Evolutionary conservation across 2,113 vertebrate species (phyloP).

Genomic region (Sebastes schlegelii): DNA sequence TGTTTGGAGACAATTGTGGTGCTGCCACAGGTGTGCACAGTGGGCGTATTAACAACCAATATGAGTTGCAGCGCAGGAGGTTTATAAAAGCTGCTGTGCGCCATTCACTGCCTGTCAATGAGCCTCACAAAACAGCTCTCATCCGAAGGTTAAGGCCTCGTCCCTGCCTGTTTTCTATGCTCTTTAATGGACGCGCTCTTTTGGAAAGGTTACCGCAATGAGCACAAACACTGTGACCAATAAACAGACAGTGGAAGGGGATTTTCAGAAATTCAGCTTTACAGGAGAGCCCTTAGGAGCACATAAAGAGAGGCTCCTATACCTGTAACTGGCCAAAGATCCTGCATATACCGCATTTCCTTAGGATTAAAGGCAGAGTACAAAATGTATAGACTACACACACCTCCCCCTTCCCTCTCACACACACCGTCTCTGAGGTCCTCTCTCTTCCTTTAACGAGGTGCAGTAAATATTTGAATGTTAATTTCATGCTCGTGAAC

Average conservation of each 20-base stretch:
- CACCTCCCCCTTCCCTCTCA: not conserved
- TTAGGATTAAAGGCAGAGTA: constrained; percentile 43
- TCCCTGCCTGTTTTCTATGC: constrained; percentile 26
- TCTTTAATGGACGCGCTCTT: constrained; percentile 2
- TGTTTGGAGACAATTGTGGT: constrained; percentile 6
- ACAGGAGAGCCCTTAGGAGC: not conserved
- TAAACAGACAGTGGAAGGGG: not conserved
- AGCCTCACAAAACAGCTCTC: constrained; percentile 34
- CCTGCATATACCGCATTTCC: constrained; percentile 4
- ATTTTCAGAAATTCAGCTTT: not conserved
- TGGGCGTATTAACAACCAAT: constrained; percentile 39
- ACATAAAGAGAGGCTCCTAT: not conserved
- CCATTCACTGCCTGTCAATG: constrained; percentile 42
- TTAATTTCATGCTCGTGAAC: constrained; percentile 71
- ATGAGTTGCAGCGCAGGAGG: constrained; percentile 16
- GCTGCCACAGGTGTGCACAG: constrained; percentile 68
- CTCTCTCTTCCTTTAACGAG: constrained; percentile 34
- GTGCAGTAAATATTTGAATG: constrained; percentile 69
- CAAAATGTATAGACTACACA: not conserved
- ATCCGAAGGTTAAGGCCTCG: constrained; percentile 38
- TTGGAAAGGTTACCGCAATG: constrained; percentile 45
- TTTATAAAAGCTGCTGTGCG: constrained; percentile 30
- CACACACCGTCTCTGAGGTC: constrained; percentile 18
- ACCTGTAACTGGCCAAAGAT: not conserved
- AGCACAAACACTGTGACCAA: not conserved